phyloP scores from a whole-genome alignment of 2,113 vertebrate genomes.

The Cyrtonyx montezumae region DNA sequence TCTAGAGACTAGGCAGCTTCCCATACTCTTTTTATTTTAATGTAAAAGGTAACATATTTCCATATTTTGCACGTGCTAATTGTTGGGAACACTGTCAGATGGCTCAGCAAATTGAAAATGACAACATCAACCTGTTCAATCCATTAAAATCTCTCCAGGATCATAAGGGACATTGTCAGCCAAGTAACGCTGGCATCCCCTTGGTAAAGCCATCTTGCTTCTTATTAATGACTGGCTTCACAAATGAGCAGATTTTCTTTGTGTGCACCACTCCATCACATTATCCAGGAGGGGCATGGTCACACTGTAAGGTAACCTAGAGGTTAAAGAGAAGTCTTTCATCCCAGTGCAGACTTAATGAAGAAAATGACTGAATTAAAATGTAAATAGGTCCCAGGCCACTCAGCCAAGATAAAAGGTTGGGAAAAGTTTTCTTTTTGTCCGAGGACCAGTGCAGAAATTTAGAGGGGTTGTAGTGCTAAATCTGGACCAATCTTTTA shows the following conservation, averaged over 20 bases:
- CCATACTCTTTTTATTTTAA: slow-evolving; percentile 15
- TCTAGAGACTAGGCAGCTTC: slow-evolving; percentile 41
- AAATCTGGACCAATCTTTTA: background rate
- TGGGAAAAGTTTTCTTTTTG: slow-evolving; percentile 33
- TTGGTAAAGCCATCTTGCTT: slow-evolving; percentile 70
- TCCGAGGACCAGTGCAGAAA: background rate
- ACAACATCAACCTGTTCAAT: slow-evolving; percentile 78
- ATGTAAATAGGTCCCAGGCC: background rate
- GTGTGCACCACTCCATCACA: background rate
- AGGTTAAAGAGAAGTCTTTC: background rate
- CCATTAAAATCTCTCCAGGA: slow-evolving; percentile 73
- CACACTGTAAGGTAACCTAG: background rate
- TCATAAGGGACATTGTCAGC: slow-evolving; percentile 65
- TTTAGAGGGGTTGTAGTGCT: background rate
- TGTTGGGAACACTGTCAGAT: slow-evolving; percentile 74
- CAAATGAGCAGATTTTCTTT: slow-evolving; percentile 64
- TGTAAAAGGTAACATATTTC: slow-evolving; percentile 58
- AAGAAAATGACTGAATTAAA: background rate
- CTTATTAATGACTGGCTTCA: slow-evolving; percentile 67
- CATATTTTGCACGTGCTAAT: slow-evolving; percentile 74
- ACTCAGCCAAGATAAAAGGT: background rate
- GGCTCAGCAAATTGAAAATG: slow-evolving; percentile 79
- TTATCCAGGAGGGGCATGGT: background rate
- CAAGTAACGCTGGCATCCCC: slow-evolving; percentile 57
- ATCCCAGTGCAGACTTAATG: background rate